phyloP scores from a whole-genome alignment of 2,888 invertebrate genomes.

The Scelioninae gen. 2 region DNA sequence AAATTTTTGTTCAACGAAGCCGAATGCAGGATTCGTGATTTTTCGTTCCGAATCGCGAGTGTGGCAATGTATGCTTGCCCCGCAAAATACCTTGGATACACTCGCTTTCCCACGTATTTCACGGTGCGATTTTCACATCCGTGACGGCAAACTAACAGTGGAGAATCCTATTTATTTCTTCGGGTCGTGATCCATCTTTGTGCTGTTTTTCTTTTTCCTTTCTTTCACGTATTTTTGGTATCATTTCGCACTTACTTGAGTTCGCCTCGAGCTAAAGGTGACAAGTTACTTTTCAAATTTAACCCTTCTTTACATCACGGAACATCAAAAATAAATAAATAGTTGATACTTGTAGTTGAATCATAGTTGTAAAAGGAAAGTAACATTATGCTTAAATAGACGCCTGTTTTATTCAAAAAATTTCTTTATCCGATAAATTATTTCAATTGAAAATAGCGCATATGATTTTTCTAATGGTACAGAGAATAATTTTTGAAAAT shows the following conservation, averaged over 20 bases:
- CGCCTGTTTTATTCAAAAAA: no score
- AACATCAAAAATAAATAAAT: no score
- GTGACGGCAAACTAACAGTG: conserved; percentile 42
- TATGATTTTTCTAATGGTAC: no score
- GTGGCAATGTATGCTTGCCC: conserved; percentile 25
- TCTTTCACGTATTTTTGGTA: conserved; percentile 1
- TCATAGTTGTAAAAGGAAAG: no score
- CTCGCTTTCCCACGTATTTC: conserved; percentile 51
- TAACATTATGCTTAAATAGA: no score
- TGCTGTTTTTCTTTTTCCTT: conserved; percentile 25
- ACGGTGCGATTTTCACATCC: conserved; percentile 50
- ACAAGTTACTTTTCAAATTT: no score
- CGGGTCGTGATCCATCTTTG: conserved; percentile 42
- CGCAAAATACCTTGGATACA: conserved; percentile 46
- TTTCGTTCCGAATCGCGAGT: conserved; percentile 20
- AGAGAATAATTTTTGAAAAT: no score
- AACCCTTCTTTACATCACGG: no score
- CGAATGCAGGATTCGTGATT: conserved; percentile 27
- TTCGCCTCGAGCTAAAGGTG: background rate
- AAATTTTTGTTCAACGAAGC: conserved; percentile 23
- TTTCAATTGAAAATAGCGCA: no score
- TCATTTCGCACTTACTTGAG: background rate
- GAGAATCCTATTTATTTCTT: conserved; percentile 51
- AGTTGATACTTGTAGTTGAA: no score
- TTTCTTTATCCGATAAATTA: no score